Conservation (phyloP, 2,888 invertebrate species). For the Coenonympha arcania region DNA sequence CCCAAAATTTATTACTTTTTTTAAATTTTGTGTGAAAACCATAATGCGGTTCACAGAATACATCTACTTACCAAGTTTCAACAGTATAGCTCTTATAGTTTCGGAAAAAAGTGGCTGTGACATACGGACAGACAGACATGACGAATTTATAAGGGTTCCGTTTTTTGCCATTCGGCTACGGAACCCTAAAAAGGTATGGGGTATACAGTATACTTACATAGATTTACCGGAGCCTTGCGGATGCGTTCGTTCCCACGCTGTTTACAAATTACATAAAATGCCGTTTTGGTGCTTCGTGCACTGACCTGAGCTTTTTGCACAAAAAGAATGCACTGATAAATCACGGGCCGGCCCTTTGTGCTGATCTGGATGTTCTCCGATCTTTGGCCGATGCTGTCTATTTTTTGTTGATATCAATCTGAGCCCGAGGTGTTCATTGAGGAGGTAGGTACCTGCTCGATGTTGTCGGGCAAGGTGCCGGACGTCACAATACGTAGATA, state of each 20-base stretch:
- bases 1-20: too few relatives aligned
- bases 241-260: constrained; percentile 59
- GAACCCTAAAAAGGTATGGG: too few relatives aligned
- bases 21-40: too few relatives aligned
- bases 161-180: too few relatives aligned
- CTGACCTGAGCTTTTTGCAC: constrained; percentile 69
- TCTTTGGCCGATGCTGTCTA: constrained; percentile 50
- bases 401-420: constrained; percentile 59
- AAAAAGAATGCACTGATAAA: constrained; percentile 68
- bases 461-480: constrained; percentile 68
- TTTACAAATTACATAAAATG: constrained; percentile 66
- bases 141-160: too few relatives aligned
- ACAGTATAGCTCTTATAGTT: too few relatives aligned
- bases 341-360: constrained; percentile 66
- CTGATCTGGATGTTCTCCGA: constrained; percentile 54
- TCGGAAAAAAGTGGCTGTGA: too few relatives aligned
- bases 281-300: constrained; percentile 72
- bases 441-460: constrained; percentile 59
- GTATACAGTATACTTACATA: too few relatives aligned
- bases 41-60: too few relatives aligned
- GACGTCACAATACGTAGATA: constrained; percentile 66
- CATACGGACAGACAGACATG: too few relatives aligned
- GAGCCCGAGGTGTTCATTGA: constrained; percentile 50
- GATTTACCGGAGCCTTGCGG: neutral
- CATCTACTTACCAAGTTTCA: too few relatives aligned